Percentiles rank a stretch among this genome's conserved stretches.
phyloP scores from a whole-genome alignment of 1,140 invertebrate species.

The Orchestia grillus region DNA sequence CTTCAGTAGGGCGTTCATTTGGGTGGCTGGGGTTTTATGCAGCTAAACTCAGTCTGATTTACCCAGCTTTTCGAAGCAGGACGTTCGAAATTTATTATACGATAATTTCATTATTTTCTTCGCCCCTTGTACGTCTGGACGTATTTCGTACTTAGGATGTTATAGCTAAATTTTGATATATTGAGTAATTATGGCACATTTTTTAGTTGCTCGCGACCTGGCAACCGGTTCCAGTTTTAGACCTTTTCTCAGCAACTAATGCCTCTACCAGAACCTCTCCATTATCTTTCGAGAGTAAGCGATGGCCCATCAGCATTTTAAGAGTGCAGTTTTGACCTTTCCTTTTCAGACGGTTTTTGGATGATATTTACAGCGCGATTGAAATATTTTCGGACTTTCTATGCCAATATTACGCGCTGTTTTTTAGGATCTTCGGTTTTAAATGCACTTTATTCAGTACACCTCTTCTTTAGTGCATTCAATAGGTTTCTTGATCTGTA shows the following conservation, averaged over 20 bases:
- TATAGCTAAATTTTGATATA: constrained; percentile 7
- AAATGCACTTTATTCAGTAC: background rate
- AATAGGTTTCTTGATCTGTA: background rate
- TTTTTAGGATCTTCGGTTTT: background rate
- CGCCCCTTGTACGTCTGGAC: background rate
- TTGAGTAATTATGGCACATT: constrained; percentile 37
- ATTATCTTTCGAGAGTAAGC: background rate
- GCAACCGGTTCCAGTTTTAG: constrained; percentile 24
- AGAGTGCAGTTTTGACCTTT: background rate
- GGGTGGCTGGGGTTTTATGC: too few species aligned
- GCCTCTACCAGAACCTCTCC: background rate
- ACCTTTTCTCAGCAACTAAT: background rate
- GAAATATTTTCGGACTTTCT: background rate
- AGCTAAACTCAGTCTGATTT: background rate
- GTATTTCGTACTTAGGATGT: background rate
- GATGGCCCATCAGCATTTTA: background rate
- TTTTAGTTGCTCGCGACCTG: background rate
- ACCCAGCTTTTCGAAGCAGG: background rate
- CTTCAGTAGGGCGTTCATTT: too few species aligned
- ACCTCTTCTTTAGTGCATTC: background rate
- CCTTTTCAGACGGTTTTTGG: background rate
- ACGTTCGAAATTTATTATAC: background rate
- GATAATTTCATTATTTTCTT: background rate
- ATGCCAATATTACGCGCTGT: background rate
- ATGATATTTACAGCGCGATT: background rate